Base-by-base conservation (phyloP, 2,888 invertebrate species). In the Parthenolecanium corni region DNA sequence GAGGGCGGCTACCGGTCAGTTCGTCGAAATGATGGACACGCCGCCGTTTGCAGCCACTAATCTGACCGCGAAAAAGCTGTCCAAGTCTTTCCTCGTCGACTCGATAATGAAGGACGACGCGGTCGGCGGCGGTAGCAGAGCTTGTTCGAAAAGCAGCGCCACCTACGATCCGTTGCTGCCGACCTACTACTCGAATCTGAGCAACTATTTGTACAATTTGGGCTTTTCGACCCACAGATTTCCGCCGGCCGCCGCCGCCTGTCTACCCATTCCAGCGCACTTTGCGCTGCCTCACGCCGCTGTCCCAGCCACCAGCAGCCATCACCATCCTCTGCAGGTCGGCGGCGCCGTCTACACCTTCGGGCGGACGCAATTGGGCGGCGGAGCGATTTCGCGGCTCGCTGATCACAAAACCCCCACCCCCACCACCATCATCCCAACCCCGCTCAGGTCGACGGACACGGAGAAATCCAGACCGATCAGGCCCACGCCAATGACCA, bases 21-120 rank as follows among this genome's bases (percentile, higher is more conserved):
- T n/a, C 24, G 20, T 36, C 36, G n/a, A 18, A 2, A 40, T 3
- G 2, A 63, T 64, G 63, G 65, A 63, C 53, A 23, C 46, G 25
- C 52, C 52, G 4, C 23, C 61, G 25, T 42, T 52, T 21, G 54
- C 62, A 3, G 24, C 58, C 11, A 42, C 62, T 18, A 36, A 36
- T 18, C 31, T 38, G 0, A 36, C 40, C 49, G 61, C 64, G 49
- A 64, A 61, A 51, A 49, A 57, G 12, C 88, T 88, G 86, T 88
- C 88, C 65, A 81, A 86, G 68, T 88, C 87, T 67, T 89, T 89
- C 71, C 74, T 87, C 64, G 86, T 89, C 71, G 89, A 89, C 71
- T 84, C 88, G 57, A 74, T 89, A 64, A 85, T 89, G 67, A 72
- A n/a, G 67, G 68, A 44, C 74, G 73, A 68, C 71, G 75, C 66